A percentile compares a stretch with the other conserved stretches of the same genome.
Evolutionary conservation across 2,113 vertebrate species (phyloP).

Genomic region (Hymenochirus boettgeri): DNA sequence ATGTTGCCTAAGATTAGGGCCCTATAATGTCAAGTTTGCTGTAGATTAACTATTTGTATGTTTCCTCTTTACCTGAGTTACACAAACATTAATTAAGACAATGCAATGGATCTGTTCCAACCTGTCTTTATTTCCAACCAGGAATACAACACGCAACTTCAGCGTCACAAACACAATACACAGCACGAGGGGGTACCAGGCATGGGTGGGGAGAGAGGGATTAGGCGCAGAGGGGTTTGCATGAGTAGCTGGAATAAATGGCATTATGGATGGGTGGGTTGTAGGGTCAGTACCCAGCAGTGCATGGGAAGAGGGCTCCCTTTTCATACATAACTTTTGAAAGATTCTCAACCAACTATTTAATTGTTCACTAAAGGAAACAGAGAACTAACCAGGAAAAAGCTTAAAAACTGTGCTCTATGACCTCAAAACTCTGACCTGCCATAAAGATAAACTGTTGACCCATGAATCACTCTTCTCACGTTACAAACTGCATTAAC

Average conservation of each 20-base stretch:
- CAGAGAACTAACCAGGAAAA: conserved; percentile 25
- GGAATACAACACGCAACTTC: conserved; percentile 41
- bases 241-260: conserved; percentile 22
- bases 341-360: not conserved
- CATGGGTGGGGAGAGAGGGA: conserved; percentile 29
- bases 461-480: not conserved
- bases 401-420: conserved; percentile 20
- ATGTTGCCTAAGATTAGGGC: no score
- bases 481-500: conserved; percentile 14
- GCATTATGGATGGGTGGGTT: not conserved
- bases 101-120: conserved; percentile 34
- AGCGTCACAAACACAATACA: conserved; percentile 40
- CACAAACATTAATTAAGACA: no score
- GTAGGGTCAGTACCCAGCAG: conserved; percentile 28
- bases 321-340: not conserved
- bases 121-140: conserved; percentile 38
- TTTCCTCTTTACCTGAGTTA: no score
- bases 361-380: conserved; percentile 31
- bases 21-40: no score
- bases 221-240: conserved; percentile 2
- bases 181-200: conserved; percentile 38
- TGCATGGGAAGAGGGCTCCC: conserved; percentile 9
- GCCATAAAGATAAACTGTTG: conserved; percentile 15
- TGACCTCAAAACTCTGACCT: not conserved
- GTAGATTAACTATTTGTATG: no score